phyloP scores from a whole-genome alignment of 2,888 invertebrate species.

The Hydrotaea diabolus region DNA sequence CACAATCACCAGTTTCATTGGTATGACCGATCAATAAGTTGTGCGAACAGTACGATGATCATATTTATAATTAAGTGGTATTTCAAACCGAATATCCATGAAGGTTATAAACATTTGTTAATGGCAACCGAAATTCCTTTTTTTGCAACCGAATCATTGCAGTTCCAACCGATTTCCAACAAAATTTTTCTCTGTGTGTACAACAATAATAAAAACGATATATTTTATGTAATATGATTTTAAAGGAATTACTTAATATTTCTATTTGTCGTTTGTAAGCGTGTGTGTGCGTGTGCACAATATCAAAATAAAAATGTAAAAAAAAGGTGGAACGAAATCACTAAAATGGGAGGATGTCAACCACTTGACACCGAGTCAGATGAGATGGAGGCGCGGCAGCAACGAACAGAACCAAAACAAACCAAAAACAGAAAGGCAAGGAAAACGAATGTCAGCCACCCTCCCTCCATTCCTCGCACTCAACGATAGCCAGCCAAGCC shows the following conservation, averaged over 20 bases:
- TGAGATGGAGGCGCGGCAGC: not conserved
- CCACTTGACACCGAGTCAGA: not conserved
- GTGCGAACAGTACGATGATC: too few relatives aligned
- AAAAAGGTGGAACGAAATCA: conserved; percentile 22
- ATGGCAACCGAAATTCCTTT: too few relatives aligned
- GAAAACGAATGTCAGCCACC: not conserved
- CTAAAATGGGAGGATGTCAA: conserved; percentile 7
- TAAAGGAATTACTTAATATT: not conserved
- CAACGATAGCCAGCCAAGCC: not conserved
- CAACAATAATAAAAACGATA: not conserved
- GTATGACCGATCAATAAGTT: too few relatives aligned
- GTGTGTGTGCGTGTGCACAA: not conserved
- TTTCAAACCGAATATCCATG: too few relatives aligned
- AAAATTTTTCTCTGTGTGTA: too few relatives aligned
- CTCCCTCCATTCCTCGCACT: too few relatives aligned
- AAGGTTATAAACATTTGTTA: too few relatives aligned
- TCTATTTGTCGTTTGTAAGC: not conserved
- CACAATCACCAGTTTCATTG: too few relatives aligned
- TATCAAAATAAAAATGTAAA: conserved; percentile 13
- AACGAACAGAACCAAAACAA: not conserved
- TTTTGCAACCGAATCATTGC: too few relatives aligned
- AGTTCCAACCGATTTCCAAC: too few relatives aligned
- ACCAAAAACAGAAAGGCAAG: not conserved
- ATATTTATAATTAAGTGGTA: too few relatives aligned
- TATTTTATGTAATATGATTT: conserved; percentile 7